Base-by-base conservation (phyloP, 2,797 vertebrate genomes). In the Phoxinus dragarum region DNA sequence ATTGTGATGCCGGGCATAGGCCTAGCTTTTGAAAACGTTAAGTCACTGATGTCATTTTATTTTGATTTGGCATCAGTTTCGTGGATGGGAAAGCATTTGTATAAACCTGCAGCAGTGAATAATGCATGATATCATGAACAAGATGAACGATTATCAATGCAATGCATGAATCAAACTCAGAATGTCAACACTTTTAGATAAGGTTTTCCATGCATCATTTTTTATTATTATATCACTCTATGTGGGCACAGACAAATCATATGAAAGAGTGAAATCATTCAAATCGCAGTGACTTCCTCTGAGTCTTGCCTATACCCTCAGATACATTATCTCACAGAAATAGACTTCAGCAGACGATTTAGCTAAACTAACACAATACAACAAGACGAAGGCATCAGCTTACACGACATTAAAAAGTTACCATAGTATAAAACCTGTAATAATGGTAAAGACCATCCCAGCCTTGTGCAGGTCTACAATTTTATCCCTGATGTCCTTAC, bases 81-180 rank as follows among this genome's bases (percentile, higher is more conserved):
- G 27, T 79, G 31, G 21, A 66, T 59, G 69, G 54, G 54, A 61
- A 54, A 67, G 61, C 42, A 47, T 44, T 80, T 80, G 17, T 23
- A 79, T 21, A 47, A 67, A 67, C 10, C 27, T 66, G 19, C 59
- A 44, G n/a, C 17, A 79, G 56, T 47, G 77, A 47, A 66, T 49
- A 66, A 80, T 67, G 42, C 61, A 67, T 49, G 40, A 23, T 66
- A 66, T 66, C 77, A 47, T 14, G 27, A 80, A 8, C 77, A 66
- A 80, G 59, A 79, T 66, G 40, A 47, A 79, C 4, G 21, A 49
- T 75, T 75, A 49, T 21, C 61, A 83, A 75, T 47, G 69, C 81
- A 38, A 66, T 47, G 54, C 81, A 64, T 44, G 52, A 49, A 74
- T 82, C 69, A 64, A 82, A 64, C 81, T 44, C 54, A 31, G 34